These are phyloP conservation scores for Phyllostomus discolor DNA, from an alignment of 2,113 vertebrate species.

Conservation along the genomic window DNA sequence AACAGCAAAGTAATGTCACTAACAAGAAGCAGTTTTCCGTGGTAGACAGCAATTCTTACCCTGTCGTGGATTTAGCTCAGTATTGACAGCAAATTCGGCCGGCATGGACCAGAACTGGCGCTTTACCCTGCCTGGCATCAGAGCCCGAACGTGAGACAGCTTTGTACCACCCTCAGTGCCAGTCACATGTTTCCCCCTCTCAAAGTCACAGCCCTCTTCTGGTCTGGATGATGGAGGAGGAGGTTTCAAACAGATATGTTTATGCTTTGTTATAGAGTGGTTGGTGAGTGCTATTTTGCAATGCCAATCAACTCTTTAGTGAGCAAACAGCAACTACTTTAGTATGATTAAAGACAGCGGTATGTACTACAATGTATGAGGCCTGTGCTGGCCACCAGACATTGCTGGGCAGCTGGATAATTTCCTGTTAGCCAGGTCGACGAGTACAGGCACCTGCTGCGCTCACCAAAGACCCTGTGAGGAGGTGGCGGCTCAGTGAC, in stretches of 20 bases:
- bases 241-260: background rate
- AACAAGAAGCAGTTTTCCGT: slow-evolving; percentile 45
- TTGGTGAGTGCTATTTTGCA: background rate
- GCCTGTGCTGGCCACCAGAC: background rate
- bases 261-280: background rate
- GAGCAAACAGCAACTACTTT: background rate
- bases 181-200: background rate
- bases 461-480: background rate
- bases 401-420: background rate
- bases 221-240: slow-evolving; percentile 48
- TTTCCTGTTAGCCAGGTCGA: background rate
- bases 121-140: background rate
- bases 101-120: slow-evolving; percentile 31
- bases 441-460: background rate
- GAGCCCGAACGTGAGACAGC: background rate
- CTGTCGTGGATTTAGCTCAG: slow-evolving; percentile 36
- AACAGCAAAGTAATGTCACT: slow-evolving; percentile 28
- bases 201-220: slow-evolving; percentile 13
- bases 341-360: background rate
- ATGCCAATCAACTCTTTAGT: slow-evolving; percentile 6
- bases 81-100: slow-evolving; percentile 22
- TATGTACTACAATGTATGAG: background rate
- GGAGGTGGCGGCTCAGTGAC: background rate
- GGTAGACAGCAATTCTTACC: slow-evolving; percentile 34
- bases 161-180: background rate